Evolutionary conservation across 1,140 invertebrate genomes (phyloP).

Genomic region (Diorhabda elongata): DNA sequence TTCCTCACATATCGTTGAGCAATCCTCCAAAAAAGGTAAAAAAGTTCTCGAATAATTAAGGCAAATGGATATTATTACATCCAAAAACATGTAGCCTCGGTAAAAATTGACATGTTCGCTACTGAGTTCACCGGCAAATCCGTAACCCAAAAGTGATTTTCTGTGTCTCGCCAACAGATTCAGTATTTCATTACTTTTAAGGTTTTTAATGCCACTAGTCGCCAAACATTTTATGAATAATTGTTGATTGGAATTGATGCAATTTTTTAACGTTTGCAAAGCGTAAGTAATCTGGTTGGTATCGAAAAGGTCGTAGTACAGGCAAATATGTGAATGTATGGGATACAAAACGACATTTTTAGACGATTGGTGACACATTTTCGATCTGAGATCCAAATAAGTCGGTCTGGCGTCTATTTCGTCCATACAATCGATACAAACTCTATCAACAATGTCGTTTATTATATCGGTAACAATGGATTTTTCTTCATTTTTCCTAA

Average conservation of each 20-base stretch:
- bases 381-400: slow-evolving; percentile 32
- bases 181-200: slow-evolving; percentile 55
- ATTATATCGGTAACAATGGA: slow-evolving; percentile 37
- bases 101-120: slow-evolving; percentile 60
- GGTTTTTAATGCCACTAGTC: slow-evolving; percentile 43
- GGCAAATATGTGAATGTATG: slow-evolving; percentile 77
- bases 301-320: slow-evolving; percentile 81
- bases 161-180: slow-evolving; percentile 70
- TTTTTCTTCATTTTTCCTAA: slow-evolving; percentile 35
- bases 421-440: slow-evolving; percentile 30
- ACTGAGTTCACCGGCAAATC: slow-evolving; percentile 67
- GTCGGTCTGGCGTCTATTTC: slow-evolving; percentile 29
- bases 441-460: slow-evolving; percentile 41
- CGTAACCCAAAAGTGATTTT: slow-evolving; percentile 76
- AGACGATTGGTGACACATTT: slow-evolving; percentile 44
- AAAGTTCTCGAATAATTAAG: slow-evolving; percentile 79
- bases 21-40: slow-evolving; percentile 62
- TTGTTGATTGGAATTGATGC: slow-evolving; percentile 68
- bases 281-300: slow-evolving; percentile 72
- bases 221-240: slow-evolving; percentile 58
- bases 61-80: slow-evolving; percentile 73
- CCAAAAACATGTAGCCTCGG: slow-evolving; percentile 78
- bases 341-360: slow-evolving; percentile 60
- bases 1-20: slow-evolving; percentile 67
- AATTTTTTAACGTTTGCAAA: slow-evolving; percentile 69